Evolutionary conservation across 2,888 invertebrate genomes (phyloP).

Genomic region (Morpho helenor): DNA sequence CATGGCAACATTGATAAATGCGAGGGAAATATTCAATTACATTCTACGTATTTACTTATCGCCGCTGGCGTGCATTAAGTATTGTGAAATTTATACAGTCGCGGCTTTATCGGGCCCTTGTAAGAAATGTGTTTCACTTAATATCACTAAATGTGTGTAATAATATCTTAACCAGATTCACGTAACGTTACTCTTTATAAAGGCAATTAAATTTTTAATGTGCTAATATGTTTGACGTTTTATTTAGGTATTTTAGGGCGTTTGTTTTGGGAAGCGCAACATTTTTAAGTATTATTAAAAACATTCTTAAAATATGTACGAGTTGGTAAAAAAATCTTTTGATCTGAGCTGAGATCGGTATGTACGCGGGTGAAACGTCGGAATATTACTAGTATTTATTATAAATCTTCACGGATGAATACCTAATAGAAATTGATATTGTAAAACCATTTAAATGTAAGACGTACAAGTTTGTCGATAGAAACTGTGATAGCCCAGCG

Average conservation of each 20-base stretch:
- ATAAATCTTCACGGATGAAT: no score
- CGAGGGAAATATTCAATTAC: constrained; percentile 25
- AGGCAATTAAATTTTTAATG: constrained; percentile 14
- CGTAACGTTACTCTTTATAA: constrained; percentile 13
- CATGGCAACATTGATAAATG: constrained; percentile 25
- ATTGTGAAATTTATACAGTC: constrained; percentile 24
- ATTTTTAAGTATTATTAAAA: no score
- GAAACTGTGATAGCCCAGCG: no score
- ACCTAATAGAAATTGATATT: no score
- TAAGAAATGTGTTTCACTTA: constrained; percentile 25
- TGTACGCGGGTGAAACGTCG: no score
- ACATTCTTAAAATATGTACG: no score
- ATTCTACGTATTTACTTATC: constrained; percentile 23
- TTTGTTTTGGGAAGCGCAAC: no score
- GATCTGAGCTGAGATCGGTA: no score
- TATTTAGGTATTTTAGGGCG: neutral
- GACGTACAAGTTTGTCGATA: no score
- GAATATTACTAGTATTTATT: no score
- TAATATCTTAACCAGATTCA: constrained; percentile 19
- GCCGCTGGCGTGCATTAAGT: constrained; percentile 23
- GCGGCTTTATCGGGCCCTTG: constrained; percentile 18
- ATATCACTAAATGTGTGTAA: constrained; percentile 20
- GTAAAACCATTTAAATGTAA: no score
- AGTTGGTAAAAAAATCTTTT: no score
- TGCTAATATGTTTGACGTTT: constrained; percentile 1